Base-by-base conservation (phyloP, 1,140 invertebrate genomes). In the Microplitis demolitor region DNA sequence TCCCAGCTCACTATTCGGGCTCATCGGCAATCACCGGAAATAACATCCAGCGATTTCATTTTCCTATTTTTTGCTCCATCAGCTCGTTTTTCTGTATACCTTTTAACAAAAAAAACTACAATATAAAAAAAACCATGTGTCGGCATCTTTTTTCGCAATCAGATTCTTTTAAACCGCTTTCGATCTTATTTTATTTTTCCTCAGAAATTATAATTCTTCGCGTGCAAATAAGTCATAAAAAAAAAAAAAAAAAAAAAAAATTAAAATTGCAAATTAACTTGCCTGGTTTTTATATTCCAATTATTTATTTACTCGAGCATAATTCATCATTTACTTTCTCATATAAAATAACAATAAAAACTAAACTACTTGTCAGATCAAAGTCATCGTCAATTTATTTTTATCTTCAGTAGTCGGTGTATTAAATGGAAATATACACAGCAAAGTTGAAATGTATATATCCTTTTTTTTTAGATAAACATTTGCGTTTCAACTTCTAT, bases 401-500 rank as follows among this genome's bases (percentile, higher is more conserved):
- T 45, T 37, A 34, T 11, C 14, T 58, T 35, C 31, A 13, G 34
- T 16, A 56, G 45, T 5, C 69, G 53, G 16, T n/a, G 33, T 50
- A 24, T 24, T 24, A 24, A 24, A 24, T 0, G 24, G 24, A 24
- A 24, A 24, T 24, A 24, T 24, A 24, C 24, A 24, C 24, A 24
- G 24, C 24, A 24, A 24, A 24, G 24, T 24, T 24, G 0, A 24
- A 24, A 24, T 56, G 34, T 58, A 14, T 34, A 60, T n/a, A 58
- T 56, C n/a, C n/a, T n/a, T n/a, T 24, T 66, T 68, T 85, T 86
- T 85, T 87, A 80, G 83, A 85, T 86, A 86, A 86, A 85, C 85
- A 86, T 80, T 81, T 84, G 80, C 82, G 80, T 82, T 80, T 84
- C 85, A 85, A 87, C 86, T 79, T 87, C 84, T 86, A 87, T 87